These are phyloP conservation scores for Unio delphinus DNA, from an alignment of 2,888 invertebrate genomes.

Conservation along the genomic window DNA sequence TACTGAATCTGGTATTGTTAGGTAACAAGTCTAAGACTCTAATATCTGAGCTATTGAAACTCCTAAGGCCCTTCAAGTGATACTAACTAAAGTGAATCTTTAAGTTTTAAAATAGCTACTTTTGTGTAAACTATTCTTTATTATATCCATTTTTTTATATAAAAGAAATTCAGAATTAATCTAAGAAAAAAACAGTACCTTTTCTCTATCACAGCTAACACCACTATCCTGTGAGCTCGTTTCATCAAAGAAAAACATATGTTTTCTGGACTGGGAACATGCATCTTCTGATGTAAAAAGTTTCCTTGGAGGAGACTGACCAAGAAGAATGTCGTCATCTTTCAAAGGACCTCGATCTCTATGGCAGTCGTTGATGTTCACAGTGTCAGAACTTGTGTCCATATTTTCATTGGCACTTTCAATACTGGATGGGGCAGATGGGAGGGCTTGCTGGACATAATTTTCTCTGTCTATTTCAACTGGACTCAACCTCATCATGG, in stretches of 20 bases:
- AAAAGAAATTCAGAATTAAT: no score
- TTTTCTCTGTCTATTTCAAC: constrained; percentile 22
- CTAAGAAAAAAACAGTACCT: no score
- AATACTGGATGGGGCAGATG: no score
- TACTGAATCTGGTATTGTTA: no score
- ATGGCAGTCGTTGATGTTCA: constrained; percentile 1
- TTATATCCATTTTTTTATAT: no score
- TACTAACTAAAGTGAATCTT: not conserved
- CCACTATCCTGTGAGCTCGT: constrained; percentile 66
- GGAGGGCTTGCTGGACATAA: constrained; percentile 9
- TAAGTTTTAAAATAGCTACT: not conserved
- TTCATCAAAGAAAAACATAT: constrained; percentile 47
- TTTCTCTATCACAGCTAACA: constrained; percentile 55
- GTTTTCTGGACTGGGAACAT: not conserved
- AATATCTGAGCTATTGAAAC: no score
- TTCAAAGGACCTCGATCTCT: not conserved
- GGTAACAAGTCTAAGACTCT: no score
- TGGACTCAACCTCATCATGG: constrained; percentile 40
- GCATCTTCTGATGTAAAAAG: not conserved
- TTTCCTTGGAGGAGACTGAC: not conserved
- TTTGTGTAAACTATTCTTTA: no score
- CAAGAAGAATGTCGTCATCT: not conserved
- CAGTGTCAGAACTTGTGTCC: constrained; percentile 14
- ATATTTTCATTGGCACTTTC: not conserved
- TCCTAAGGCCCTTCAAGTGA: no score